Evolutionary conservation across 37 sponge, comb jelly and placozoan species (phyloP), one percentile per base, ranked within the genome.

Genomic region (Oscarella lobularis): DNA sequence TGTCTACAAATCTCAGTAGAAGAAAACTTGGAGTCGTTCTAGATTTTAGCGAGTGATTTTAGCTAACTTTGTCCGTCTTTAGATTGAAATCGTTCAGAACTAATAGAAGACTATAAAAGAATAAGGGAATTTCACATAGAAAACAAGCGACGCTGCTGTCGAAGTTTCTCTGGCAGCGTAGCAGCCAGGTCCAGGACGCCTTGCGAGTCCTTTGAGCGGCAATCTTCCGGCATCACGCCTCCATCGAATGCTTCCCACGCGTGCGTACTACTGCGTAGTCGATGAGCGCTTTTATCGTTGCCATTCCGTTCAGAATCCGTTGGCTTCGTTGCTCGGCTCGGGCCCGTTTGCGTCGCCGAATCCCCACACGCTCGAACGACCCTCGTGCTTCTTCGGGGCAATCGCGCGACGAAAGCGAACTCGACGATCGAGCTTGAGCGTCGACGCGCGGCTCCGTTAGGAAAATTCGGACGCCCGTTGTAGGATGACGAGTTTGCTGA

Each of bases 341-440:
- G n/a, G n/a, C 3, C 86, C 77, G 40, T 98, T 98, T 31, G 95
- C 99, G 78, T 81, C 79, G 5, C 99, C 99, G 87, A 76, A 98
- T 0, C 87, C 87, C 70, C 87, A 85, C 69, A 98, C 73, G 3
- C 87, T 76, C 72, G 79, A 67, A 77, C 77, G 3, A 78, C 74
- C 5, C 78, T 67, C 4, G 36, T 74, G 9, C 78, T 73, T 14
- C 86, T 74, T 6, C 66, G 75, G 3, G 90, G 73, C 29, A 76
- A 66, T 66, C 86, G 85, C 94, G 91, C 92, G n/a, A 87, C 79
- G 31, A 94, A 88, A 85, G 36, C 27, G 41, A 72, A 4, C 5
- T 35, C 6, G 5, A 20, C 81, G 2, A 89, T 95, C 73, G 87
- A 74, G 9, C 79, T 20, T 20, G 60, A 20, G 60, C 60, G 20